Percentiles rank a stretch among this genome's conserved stretches.
These are phyloP conservation scores for Dipodomys stephensi DNA, from an alignment of 2,113 vertebrate genomes.

Conservation along the genomic window DNA sequence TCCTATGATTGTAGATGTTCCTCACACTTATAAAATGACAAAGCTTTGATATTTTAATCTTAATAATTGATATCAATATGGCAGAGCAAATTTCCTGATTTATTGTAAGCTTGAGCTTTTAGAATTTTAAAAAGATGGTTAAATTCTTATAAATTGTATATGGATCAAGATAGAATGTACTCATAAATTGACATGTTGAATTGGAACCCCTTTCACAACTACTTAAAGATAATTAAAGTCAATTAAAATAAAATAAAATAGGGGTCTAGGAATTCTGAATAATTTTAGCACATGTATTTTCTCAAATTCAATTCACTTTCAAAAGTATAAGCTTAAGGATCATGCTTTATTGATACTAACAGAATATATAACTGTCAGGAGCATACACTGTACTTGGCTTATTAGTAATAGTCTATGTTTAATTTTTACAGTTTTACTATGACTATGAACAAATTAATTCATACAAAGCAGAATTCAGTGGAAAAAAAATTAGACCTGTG, in stretches of 20 bases:
- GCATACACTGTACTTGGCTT: not conserved
- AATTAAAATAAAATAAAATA: no score
- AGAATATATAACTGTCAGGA: not conserved
- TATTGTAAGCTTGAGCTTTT: slow-evolving; percentile 2
- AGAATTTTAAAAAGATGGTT: slow-evolving; percentile 35
- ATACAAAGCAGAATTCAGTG: not conserved
- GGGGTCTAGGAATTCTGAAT: slow-evolving; percentile 16
- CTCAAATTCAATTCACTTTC: slow-evolving; percentile 62
- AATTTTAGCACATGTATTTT: slow-evolving; percentile 25
- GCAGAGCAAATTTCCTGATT: not conserved
- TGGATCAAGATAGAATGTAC: no score
- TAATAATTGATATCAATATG: slow-evolving; percentile 1
- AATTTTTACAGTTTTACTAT: slow-evolving; percentile 40
- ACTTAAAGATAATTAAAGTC: no score
- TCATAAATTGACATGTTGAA: no score
- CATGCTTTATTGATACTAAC: not conserved
- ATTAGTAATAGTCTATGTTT: not conserved
- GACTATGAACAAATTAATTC: slow-evolving; percentile 28
- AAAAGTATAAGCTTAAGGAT: not conserved
- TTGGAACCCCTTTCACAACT: no score
- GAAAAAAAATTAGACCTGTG: no score
- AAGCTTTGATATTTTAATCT: slow-evolving; percentile 3
- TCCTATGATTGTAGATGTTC: not conserved
- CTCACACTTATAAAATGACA: not conserved
- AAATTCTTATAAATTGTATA: not conserved